Percentiles rank a stretch among this genome's conserved stretches.
phyloP scores from a whole-genome alignment of 2,888 invertebrate genomes.

The Drosophila atripex region DNA sequence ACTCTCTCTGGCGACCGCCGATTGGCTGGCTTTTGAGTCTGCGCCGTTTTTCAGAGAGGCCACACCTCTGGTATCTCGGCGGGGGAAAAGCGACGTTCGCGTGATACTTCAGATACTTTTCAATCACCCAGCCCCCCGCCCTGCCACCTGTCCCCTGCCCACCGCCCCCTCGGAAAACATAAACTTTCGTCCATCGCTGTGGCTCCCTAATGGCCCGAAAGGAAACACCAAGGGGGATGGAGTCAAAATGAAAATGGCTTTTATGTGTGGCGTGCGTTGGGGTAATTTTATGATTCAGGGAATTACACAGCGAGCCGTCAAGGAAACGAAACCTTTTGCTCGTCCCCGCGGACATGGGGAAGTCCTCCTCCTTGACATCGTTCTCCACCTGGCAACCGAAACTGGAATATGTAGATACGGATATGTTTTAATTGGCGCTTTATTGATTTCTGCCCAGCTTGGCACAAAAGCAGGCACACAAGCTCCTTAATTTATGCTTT shows the following conservation, averaged over 20 bases:
- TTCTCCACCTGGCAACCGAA: slow-evolving; percentile 4
- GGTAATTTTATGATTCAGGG: slow-evolving; percentile 73
- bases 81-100: slow-evolving; percentile 42
- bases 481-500: slow-evolving; percentile 66
- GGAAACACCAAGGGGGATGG: slow-evolving; percentile 33
- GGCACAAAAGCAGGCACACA: slow-evolving; percentile 30
- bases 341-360: not conserved
- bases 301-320: slow-evolving; percentile 50
- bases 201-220: slow-evolving; percentile 45
- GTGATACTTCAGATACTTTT: slow-evolving; percentile 30
- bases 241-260: slow-evolving; percentile 76
- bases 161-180: slow-evolving; percentile 22
- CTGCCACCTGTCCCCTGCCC: not conserved
- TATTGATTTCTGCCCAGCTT: slow-evolving; percentile 62
- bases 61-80: slow-evolving; percentile 68
- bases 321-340: slow-evolving; percentile 10
- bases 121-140: slow-evolving; percentile 8
- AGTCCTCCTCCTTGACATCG: not conserved
- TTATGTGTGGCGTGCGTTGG: slow-evolving; percentile 72
- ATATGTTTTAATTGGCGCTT: slow-evolving; percentile 55
- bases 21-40: slow-evolving; percentile 74
- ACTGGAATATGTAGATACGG: slow-evolving; percentile 30
- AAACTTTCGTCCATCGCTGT: slow-evolving; percentile 37
- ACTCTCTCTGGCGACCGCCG: slow-evolving; percentile 45
- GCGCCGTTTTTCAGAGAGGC: slow-evolving; percentile 68